Evolutionary conservation across 2,888 invertebrate species (phyloP), one percentile per base, ranked within the genome.

Genomic region (Aporophyla lueneburgensis): DNA sequence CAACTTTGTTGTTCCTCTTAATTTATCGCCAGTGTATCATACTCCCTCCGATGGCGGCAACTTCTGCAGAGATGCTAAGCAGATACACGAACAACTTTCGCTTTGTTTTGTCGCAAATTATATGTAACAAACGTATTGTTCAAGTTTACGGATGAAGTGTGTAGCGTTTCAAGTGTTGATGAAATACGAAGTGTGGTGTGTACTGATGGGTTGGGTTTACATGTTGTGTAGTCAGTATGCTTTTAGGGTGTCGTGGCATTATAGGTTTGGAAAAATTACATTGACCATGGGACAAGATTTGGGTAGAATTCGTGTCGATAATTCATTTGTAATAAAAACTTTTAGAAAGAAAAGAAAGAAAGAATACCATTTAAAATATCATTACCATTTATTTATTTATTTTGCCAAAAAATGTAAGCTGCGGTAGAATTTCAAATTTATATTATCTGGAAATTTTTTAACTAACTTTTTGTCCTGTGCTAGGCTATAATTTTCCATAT

Each of bases 21-120:
- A 95, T 95, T 95, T 95, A 95, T 94, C 90, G 92, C 83, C 86
- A 76, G 89, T 88, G 92, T 91, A 90, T 92, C 92, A 90, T 89
- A 91, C 86, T 88, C 88, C 75, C 77, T 73, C 74, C 76, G 71
- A 77, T 79, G 78, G 65, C 74, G 78, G 73, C 74, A 88, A 88
- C 86, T 87, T 86, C 84, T 78, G 81, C 77, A 83, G 85, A 86
- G 90, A 90, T 91, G 86, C 87, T 91, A 81, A 90, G 85, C 91
- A 92, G 91, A 91, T 90, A 90, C 87, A 84, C 77, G 66, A 68
- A 78, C 81, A 86, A 86, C 86, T 87, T 84, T 83, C 59, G 76
- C 80, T 81, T 80, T 88, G 82, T 85, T 85, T 82, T 73, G 78
- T 80, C 67, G 58, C 78, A 86, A 80, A 87, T 86, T 82, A 75